Conservation (phyloP, 2,113 vertebrate species). For the Turdus rufiventris region DNA sequence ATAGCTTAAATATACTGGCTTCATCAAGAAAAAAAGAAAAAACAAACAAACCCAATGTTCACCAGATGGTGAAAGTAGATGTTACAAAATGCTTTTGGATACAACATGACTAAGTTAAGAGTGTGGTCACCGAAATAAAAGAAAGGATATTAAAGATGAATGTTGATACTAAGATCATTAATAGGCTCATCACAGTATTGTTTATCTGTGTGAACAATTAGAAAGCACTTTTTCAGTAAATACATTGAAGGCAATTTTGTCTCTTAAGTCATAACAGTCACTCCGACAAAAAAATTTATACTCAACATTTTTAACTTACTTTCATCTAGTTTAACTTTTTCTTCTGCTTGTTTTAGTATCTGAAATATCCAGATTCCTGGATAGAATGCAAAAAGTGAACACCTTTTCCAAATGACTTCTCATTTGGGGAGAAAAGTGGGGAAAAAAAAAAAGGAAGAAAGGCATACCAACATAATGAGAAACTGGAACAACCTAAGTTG, state of each 20-base stretch:
- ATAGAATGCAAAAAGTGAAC: conserved; percentile 7
- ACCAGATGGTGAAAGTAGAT: background rate
- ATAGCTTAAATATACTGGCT: background rate
- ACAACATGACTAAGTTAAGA: background rate
- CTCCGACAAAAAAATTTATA: background rate
- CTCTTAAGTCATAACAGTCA: background rate
- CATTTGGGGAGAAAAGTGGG: background rate
- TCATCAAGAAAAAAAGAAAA: background rate
- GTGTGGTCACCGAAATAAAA: background rate
- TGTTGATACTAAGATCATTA: background rate
- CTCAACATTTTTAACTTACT: background rate
- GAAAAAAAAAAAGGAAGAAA: background rate
- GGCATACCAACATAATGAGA: background rate
- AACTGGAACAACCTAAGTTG: background rate
- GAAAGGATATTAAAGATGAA: background rate
- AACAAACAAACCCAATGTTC: background rate
- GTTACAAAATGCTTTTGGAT: background rate
- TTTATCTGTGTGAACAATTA: background rate
- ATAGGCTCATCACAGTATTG: background rate
- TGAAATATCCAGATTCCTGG: conserved; percentile 5
- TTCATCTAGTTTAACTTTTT: background rate
- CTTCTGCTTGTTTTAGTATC: conserved; percentile 3
- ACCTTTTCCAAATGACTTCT: conserved; percentile 6
- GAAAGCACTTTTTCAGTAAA: background rate
- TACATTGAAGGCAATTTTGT: background rate